Conservation (phyloP, 2,113 vertebrate species). For the Pseudorasbora parva region DNA sequence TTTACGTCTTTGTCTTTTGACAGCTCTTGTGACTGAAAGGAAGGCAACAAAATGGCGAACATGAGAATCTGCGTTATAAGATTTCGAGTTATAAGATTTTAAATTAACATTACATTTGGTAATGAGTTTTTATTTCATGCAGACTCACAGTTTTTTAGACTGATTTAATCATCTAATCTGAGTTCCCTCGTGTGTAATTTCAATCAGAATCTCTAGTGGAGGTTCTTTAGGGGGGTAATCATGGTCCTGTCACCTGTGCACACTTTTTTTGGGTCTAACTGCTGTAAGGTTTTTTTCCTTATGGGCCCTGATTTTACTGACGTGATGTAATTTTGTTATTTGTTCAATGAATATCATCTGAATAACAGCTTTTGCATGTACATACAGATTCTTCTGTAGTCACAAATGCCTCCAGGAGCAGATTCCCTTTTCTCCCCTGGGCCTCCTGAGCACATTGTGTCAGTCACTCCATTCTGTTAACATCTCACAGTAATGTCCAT, state of each 20-base stretch:
- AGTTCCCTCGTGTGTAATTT: no score
- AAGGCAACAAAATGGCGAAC: not conserved
- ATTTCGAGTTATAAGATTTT: no score
- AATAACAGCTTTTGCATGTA: no score
- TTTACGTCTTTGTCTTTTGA: not conserved
- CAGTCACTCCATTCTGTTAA: slow-evolving; percentile 14
- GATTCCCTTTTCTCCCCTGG: not conserved
- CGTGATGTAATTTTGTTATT: not conserved
- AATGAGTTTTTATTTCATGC: no score
- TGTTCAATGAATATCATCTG: not conserved
- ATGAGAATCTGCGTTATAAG: not conserved
- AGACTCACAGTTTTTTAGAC: no score
- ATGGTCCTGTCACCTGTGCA: no score
- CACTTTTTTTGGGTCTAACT: no score
- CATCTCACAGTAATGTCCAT: slow-evolving; percentile 16
- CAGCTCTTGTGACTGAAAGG: not conserved
- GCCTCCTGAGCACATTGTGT: slow-evolving; percentile 16
- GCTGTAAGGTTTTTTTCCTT: no score
- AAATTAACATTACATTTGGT: no score
- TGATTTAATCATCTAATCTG: no score
- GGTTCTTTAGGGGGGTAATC: no score
- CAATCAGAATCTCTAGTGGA: no score
- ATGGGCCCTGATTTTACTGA: not conserved
- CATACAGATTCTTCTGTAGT: slow-evolving; percentile 1
- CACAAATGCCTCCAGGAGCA: slow-evolving; percentile 27